Evolutionary conservation across 2,888 invertebrate genomes (phyloP).

Genomic region (Azorinus chamasolen): DNA sequence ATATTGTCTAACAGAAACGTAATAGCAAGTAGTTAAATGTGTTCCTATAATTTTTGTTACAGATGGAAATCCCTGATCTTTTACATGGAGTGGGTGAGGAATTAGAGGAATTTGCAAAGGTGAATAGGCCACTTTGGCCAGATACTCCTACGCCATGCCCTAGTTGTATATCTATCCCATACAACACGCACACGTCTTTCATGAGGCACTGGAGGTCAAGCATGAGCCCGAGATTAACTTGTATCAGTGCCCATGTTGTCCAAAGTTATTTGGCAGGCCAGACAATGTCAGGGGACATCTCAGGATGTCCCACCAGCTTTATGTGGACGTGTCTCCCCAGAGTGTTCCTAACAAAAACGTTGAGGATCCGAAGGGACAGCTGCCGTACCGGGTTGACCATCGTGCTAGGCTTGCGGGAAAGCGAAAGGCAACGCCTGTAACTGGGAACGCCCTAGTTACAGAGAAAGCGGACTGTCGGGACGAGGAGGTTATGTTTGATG

Average conservation of each 20-base stretch:
- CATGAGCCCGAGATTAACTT: not conserved
- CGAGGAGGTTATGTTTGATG: too few relatives aligned
- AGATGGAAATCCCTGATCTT: not conserved
- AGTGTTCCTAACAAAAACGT: not conserved
- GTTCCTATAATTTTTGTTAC: too few relatives aligned
- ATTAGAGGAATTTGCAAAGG: not conserved
- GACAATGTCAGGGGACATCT: not conserved
- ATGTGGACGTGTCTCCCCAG: too few relatives aligned
- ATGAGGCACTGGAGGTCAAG: slow-evolving; percentile 5
- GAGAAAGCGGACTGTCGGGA: not conserved
- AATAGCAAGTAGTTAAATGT: too few relatives aligned
- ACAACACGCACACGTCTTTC: not conserved
- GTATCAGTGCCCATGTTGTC: not conserved
- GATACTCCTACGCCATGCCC: too few relatives aligned
- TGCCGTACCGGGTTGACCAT: not conserved
- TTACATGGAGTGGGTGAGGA: not conserved
- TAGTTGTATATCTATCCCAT: too few relatives aligned
- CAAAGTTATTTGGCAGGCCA: not conserved
- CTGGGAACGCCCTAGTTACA: not conserved
- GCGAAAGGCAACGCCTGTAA: too few relatives aligned
- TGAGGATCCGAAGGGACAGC: not conserved
- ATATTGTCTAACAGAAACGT: too few relatives aligned
- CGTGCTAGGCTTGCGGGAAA: not conserved
- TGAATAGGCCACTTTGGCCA: not conserved
- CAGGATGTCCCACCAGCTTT: too few relatives aligned